Base-by-base conservation (phyloP, 2,888 invertebrate genomes). In the Pristionchus fissidentatus region DNA sequence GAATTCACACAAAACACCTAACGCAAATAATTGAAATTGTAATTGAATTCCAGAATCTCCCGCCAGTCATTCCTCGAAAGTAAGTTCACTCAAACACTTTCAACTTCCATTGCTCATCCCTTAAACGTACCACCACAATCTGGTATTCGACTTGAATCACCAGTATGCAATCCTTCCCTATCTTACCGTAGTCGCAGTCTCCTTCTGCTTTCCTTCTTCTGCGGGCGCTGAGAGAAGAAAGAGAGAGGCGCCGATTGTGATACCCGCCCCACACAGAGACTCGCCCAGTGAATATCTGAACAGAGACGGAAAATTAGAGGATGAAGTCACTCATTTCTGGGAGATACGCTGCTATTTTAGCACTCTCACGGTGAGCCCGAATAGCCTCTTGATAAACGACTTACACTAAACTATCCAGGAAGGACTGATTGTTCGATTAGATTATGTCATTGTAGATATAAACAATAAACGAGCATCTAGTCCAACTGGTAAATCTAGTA, bases 221-320 rank as follows among this genome's bases (percentile, higher is more conserved):
- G 55, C 35, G 8, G 70, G 73, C 8, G 83, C 49, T 0, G 82
- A 85, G 32, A 96, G 94, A 94, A 99, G 95, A 93, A 99, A 99
- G 90, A 97, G 94, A 85, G 95, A 94, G 95, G 98, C 97, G 84
- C 99, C 99, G 49, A 95, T 90, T 0, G 98, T 97, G 90, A 99
- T 96, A 89, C 96, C 94, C 62, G 95, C 93, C 1, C 98, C 98
- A 0, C 97, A 96, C 13, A 95, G 94, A 93, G 98, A 99, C 93
- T 99, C 98, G 92, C 96, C 96, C 91, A 95, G 94, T 3, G 87
- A 83, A 77, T 89, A 89, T 46, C 83, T 87, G 29, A 19, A 57
- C n/a, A n/a, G n/a, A n/a, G n/a, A n/a, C n/a, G n/a, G 19, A 60
- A 15, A 60, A 60, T 26, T 15, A 49, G 10, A 49, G 49, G 10